These are phyloP conservation scores for Tenthredo distinguenda DNA, from an alignment of 2,888 invertebrate genomes.

Conservation along the genomic window DNA sequence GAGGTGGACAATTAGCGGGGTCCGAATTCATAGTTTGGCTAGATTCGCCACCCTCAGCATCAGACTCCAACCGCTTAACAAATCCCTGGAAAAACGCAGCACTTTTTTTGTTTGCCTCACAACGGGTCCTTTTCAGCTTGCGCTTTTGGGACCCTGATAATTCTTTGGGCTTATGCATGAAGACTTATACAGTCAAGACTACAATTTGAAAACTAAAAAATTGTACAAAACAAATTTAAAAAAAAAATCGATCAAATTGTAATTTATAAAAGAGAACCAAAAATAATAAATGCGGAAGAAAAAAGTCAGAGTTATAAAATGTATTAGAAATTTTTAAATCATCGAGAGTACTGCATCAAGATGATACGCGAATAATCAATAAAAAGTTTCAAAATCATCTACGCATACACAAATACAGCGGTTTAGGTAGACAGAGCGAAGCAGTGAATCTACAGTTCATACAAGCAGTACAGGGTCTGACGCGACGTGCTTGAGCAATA, in stretches of 20 bases:
- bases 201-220: conserved; percentile 6
- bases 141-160: conserved; percentile 42
- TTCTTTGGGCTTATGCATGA: conserved; percentile 30
- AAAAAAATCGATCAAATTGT: background rate
- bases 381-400: conserved; percentile 7
- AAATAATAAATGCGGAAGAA: background rate
- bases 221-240: background rate
- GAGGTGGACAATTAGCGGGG: background rate
- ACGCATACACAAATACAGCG: background rate
- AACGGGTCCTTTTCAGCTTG: conserved; percentile 16
- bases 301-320: background rate
- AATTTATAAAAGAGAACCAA: background rate
- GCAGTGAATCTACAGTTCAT: conserved; percentile 11
- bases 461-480: background rate
- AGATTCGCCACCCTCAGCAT: conserved; percentile 24
- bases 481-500: background rate
- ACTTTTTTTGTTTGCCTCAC: conserved; percentile 29
- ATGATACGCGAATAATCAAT: background rate
- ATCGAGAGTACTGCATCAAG: background rate
- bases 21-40: conserved; percentile 5
- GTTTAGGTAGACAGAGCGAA: conserved; percentile 20
- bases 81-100: conserved; percentile 25
- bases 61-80: conserved; percentile 18
- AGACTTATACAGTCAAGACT: background rate
- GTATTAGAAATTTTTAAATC: background rate